A percentile compares a stretch with the other conserved stretches of the same genome.
phyloP scores from a whole-genome alignment of 1,140 invertebrate species.

The Tetranychus cinnabarinus region DNA sequence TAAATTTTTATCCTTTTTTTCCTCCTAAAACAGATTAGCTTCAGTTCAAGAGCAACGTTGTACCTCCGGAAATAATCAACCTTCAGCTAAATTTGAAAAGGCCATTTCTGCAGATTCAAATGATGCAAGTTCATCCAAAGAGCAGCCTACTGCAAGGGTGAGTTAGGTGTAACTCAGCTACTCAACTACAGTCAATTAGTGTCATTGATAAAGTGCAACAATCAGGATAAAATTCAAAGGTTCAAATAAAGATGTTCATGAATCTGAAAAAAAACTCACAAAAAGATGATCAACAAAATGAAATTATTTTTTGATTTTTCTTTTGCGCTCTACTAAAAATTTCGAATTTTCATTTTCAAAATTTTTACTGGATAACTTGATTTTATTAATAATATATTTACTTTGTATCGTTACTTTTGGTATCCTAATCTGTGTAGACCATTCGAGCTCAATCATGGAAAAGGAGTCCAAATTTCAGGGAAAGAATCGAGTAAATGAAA shows the following conservation, averaged over 20 bases:
- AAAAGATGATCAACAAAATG: neutral
- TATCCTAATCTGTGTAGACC: neutral
- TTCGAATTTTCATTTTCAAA: too few relatives aligned
- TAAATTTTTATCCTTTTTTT: too few relatives aligned
- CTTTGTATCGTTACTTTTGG: too few relatives aligned
- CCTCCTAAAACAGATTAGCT: constrained; percentile 38
- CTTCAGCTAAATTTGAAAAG: constrained; percentile 17
- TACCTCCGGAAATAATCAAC: constrained; percentile 12
- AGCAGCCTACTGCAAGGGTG: neutral
- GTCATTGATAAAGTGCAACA: too few relatives aligned
- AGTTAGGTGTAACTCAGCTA: neutral
- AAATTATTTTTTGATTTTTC: neutral
- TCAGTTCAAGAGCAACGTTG: constrained; percentile 73
- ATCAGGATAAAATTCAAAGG: neutral
- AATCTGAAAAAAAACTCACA: too few relatives aligned
- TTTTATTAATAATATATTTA: neutral
- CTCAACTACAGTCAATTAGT: neutral
- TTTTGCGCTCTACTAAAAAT: too few relatives aligned
- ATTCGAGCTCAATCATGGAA: constrained; percentile 33
- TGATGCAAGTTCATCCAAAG: neutral
- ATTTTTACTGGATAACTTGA: neutral
- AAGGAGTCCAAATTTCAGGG: constrained; percentile 79
- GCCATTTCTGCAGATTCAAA: constrained; percentile 12
- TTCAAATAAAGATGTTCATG: neutral
- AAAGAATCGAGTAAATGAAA: constrained; percentile 36